Percentiles rank a stretch among this genome's conserved stretches.
Evolutionary conservation across 2,888 invertebrate genomes (phyloP).

Genomic region (Coleophora flavipennella): DNA sequence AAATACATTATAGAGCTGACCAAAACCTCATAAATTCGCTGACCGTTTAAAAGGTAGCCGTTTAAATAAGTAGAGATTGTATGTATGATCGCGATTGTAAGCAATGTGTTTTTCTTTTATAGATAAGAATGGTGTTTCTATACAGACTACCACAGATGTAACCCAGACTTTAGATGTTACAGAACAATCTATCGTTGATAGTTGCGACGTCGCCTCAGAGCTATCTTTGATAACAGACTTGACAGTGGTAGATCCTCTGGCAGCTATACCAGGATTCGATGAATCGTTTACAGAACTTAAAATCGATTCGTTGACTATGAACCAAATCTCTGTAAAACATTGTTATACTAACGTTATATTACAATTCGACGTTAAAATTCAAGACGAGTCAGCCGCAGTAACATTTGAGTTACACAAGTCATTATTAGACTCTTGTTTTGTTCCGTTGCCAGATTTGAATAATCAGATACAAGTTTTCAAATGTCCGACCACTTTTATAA

Average conservation of each 20-base stretch:
- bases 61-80: too few species aligned
- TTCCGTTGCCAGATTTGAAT: too few species aligned
- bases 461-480: conserved; percentile 26
- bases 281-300: conserved; percentile 30
- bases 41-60: too few species aligned
- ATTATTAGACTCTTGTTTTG: conserved; percentile 21
- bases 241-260: conserved; percentile 1
- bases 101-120: conserved; percentile 11
- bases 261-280: conserved; percentile 39
- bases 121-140: conserved; percentile 28
- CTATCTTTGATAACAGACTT: too few species aligned
- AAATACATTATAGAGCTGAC: too few species aligned
- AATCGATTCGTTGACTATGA: conserved; percentile 35
- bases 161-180: too few species aligned
- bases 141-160: conserved; percentile 22
- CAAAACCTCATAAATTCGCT: too few species aligned
- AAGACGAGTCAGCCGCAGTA: conserved; percentile 17
- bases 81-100: too few species aligned
- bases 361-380: conserved; percentile 47
- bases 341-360: conserved; percentile 43
- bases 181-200: too few species aligned
- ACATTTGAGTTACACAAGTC: conserved; percentile 19
- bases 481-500: conserved; percentile 43
- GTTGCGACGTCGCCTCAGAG: too few species aligned
- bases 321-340: conserved; percentile 46